A percentile compares a stretch with the other conserved stretches of the same genome.
Evolutionary conservation across 2,797 vertebrate genomes (phyloP).

Genomic region (Microctenopoma stevenorrisi): DNA sequence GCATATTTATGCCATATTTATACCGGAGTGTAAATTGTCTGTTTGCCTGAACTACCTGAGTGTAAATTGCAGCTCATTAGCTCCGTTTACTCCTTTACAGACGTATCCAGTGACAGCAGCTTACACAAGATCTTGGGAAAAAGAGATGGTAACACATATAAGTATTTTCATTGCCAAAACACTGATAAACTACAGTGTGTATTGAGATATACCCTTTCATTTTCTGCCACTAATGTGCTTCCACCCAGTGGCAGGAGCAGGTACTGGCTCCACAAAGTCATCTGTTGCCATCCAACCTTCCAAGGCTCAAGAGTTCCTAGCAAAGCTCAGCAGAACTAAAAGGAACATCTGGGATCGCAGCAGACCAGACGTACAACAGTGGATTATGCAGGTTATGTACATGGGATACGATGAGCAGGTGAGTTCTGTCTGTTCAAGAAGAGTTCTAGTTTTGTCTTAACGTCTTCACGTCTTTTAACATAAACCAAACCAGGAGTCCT

Average conservation of each 20-base stretch:
- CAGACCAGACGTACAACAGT: conserved; percentile 91
- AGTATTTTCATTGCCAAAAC: background rate
- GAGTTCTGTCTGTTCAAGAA: conserved; percentile 40
- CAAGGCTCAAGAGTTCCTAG: conserved; percentile 89
- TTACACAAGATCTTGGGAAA: conserved; percentile 75
- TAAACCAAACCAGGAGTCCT: background rate
- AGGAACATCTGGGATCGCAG: conserved; percentile 92
- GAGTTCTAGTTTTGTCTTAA: conserved; percentile 1
- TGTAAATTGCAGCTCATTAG: conserved; percentile 9
- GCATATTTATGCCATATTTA: background rate
- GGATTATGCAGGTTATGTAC: conserved; percentile 94
- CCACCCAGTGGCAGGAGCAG: conserved; percentile 61
- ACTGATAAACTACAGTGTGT: background rate
- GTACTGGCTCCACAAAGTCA: conserved; percentile 38
- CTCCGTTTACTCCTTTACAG: conserved; percentile 54
- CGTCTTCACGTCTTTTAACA: background rate
- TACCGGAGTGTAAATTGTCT: background rate
- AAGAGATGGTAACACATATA: conserved; percentile 67
- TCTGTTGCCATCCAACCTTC: conserved; percentile 82
- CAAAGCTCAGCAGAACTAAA: conserved; percentile 83
- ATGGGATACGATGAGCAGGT: conserved; percentile 94
- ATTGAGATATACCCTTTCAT: background rate
- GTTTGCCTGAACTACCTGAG: too few species aligned
- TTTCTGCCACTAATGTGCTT: conserved; percentile 12
- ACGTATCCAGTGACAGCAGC: conserved; percentile 67